A percentile compares a stretch with the other conserved stretches of the same genome.
Evolutionary conservation across 2,888 invertebrate species (phyloP).

Genomic region (Drosophila cognata): DNA sequence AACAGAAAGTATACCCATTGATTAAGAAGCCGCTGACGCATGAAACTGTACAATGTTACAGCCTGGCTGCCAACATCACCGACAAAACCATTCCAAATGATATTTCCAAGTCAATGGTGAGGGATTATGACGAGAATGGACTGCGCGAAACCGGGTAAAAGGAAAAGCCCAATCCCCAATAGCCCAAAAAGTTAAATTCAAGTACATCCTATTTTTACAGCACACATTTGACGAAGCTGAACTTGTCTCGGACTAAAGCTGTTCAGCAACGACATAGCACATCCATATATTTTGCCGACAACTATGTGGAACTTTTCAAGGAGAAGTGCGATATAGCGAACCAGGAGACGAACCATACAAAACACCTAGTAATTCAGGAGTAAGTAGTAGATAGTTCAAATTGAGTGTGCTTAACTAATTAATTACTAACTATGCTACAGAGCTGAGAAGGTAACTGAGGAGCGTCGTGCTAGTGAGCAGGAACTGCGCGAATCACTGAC

Average conservation of each 20-base stretch:
- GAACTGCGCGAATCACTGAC: slow-evolving; percentile 85
- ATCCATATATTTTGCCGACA: slow-evolving; percentile 41
- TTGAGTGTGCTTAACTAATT: not conserved
- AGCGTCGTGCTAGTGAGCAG: slow-evolving; percentile 85
- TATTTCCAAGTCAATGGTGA: not conserved
- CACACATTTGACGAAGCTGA: not conserved
- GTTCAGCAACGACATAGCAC: slow-evolving; percentile 36
- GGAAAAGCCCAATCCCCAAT: not conserved
- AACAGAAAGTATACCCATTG: not conserved
- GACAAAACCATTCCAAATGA: not conserved
- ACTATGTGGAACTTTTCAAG: slow-evolving; percentile 24
- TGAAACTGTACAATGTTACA: slow-evolving; percentile 6
- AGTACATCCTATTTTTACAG: slow-evolving; percentile 1
- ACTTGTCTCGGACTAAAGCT: slow-evolving; percentile 28
- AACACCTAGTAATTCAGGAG: slow-evolving; percentile 28
- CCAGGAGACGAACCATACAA: slow-evolving; percentile 17
- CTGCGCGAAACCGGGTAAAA: not conserved
- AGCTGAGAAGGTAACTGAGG: slow-evolving; percentile 63
- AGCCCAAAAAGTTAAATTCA: not conserved
- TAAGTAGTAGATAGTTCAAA: slow-evolving; percentile 18
- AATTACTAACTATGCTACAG: slow-evolving; percentile 43
- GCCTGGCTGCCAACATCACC: slow-evolving; percentile 2
- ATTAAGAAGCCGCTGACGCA: slow-evolving; percentile 16
- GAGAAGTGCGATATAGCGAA: slow-evolving; percentile 11
- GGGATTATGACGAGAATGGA: not conserved